Conservation (phyloP, 2,113 vertebrate genomes). For the Tychaedon coryphoeus region DNA sequence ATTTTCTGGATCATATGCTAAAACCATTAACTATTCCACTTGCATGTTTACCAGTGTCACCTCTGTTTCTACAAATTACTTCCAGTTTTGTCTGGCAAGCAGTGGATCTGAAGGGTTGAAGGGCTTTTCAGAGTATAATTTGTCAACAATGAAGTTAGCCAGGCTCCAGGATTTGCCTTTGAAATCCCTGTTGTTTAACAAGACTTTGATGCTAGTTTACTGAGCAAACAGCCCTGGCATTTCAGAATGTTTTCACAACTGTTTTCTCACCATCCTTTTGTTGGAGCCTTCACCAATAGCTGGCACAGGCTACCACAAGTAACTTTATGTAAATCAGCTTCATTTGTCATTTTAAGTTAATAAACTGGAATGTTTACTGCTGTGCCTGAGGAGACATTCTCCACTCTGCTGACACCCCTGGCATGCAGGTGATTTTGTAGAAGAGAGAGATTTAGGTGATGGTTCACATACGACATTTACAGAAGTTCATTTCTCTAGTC, state of each 20-base stretch:
- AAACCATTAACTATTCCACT: not conserved
- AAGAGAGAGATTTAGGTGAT: not conserved
- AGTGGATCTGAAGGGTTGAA: not conserved
- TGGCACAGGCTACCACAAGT: not conserved
- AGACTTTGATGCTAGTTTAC: not conserved
- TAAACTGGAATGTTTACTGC: not conserved
- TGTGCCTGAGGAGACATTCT: not conserved
- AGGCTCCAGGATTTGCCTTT: not conserved
- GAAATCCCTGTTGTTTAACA: not conserved
- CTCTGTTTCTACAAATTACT: not conserved
- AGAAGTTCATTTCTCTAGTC: not conserved
- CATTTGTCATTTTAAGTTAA: not conserved
- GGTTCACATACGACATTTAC: not conserved
- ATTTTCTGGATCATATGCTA: not conserved
- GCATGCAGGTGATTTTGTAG: not conserved
- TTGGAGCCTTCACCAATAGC: not conserved
- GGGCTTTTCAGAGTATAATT: not conserved
- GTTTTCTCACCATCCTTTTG: not conserved
- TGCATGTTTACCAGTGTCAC: not conserved
- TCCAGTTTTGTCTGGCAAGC: not conserved
- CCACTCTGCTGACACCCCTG: not conserved
- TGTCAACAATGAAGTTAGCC: not conserved
- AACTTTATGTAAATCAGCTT: not conserved
- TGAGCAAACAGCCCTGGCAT: not conserved
- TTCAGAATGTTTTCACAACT: not conserved